phyloP scores from a whole-genome alignment of 64 coral and sea anemone species.

The Actinia equina region DNA sequence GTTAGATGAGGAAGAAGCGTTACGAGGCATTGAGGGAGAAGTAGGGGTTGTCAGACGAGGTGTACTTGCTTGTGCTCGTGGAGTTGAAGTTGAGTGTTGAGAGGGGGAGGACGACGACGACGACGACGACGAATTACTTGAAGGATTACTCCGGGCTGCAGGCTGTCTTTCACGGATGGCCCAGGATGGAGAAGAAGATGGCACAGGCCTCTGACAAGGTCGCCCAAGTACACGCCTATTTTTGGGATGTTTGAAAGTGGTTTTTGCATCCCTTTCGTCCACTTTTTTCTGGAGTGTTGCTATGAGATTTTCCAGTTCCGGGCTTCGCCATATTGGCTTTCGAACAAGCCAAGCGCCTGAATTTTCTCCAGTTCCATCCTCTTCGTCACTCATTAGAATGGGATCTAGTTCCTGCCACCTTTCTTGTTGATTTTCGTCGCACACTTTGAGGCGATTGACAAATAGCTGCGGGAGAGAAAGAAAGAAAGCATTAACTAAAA shows the following conservation, averaged over 20 bases:
- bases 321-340: conserved; percentile 16
- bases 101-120: neutral
- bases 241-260: neutral
- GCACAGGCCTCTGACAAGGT: conserved; percentile 4
- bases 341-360: conserved; percentile 11
- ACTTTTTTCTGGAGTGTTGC: conserved; percentile 10
- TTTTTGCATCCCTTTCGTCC: conserved; percentile 11
- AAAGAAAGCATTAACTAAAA: conserved; percentile 9
- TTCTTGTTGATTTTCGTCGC: neutral
- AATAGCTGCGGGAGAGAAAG: neutral
- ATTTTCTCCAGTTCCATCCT: conserved; percentile 28
- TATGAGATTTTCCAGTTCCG: conserved; percentile 8
- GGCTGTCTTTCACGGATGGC: neutral
- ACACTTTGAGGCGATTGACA: conserved; percentile 7
- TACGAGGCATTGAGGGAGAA: neutral
- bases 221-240: neutral
- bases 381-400: conserved; percentile 31
- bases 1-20: conserved; percentile 1
- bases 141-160: neutral
- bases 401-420: conserved; percentile 1
- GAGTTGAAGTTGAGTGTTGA: neutral
- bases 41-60: neutral
- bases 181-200: neutral
- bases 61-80: neutral
- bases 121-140: neutral